phyloP scores from a whole-genome alignment of 2,113 vertebrate species.

The Apaloderma vittatum region DNA sequence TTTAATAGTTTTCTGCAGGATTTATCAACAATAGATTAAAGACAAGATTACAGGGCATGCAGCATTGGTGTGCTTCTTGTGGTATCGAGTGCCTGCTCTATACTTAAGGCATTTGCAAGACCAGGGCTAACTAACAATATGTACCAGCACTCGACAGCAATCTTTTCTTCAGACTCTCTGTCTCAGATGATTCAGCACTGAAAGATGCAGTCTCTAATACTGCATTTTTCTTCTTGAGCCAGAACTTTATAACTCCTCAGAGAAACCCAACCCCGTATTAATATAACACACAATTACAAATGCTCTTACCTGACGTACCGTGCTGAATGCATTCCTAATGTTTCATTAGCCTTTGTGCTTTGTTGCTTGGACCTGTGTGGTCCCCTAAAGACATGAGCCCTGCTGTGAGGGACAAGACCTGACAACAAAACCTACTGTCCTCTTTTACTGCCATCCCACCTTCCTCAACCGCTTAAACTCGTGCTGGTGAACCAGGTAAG shows the following conservation, averaged over 20 bases:
- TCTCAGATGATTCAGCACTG: slow-evolving; percentile 31
- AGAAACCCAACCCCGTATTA: neutral
- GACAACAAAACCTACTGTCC: neutral
- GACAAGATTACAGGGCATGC: neutral
- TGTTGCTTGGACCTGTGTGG: neutral
- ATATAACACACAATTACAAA: neutral
- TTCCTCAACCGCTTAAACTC: neutral
- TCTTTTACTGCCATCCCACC: neutral
- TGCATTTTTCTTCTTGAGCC: slow-evolving; percentile 16
- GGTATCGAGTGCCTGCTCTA: neutral
- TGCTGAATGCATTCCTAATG: neutral
- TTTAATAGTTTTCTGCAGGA: neutral
- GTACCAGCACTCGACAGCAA: neutral
- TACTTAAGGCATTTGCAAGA: neutral
- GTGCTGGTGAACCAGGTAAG: neutral
- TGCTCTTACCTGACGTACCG: accelerated
- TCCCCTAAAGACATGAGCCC: neutral
- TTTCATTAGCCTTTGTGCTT: neutral
- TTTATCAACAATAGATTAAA: slow-evolving; percentile 28
- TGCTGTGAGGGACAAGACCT: neutral
- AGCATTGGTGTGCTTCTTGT: neutral
- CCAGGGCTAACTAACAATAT: neutral
- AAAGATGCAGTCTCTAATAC: neutral
- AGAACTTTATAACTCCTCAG: slow-evolving; percentile 9
- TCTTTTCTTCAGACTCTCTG: neutral